phyloP scores from a whole-genome alignment of 2,888 invertebrate species.

The Rhingia rostrata region DNA sequence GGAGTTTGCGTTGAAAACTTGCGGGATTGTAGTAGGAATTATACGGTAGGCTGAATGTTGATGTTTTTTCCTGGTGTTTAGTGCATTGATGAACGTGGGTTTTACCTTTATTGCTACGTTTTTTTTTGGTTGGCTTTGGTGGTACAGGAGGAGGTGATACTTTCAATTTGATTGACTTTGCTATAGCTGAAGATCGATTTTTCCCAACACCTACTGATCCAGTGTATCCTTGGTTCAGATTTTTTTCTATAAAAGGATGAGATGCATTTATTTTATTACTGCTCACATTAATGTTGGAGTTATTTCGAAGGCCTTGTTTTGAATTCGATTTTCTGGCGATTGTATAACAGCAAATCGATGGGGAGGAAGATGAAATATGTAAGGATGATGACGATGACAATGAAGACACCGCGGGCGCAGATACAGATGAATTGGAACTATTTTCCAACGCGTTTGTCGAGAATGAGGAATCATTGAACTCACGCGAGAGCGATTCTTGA shows the following conservation, averaged over 20 bases:
- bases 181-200: slow-evolving; percentile 33
- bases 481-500: slow-evolving; percentile 61
- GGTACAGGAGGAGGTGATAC: slow-evolving; percentile 75
- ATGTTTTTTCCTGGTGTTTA: slow-evolving; percentile 25
- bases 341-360: slow-evolving; percentile 81
- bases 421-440: slow-evolving; percentile 44
- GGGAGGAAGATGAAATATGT: slow-evolving; percentile 74
- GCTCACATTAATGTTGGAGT: slow-evolving; percentile 12
- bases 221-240: slow-evolving; percentile 7
- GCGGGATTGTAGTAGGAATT: slow-evolving; percentile 76
- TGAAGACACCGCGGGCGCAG: slow-evolving; percentile 49
- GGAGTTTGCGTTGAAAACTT: slow-evolving; percentile 77
- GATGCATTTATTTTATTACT: slow-evolving; percentile 29
- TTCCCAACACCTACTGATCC: slow-evolving; percentile 6
- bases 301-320: slow-evolving; percentile 47
- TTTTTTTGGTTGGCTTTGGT: slow-evolving; percentile 73
- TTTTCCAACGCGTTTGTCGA: slow-evolving; percentile 37
- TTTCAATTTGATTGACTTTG: slow-evolving; percentile 34
- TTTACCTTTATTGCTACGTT: slow-evolving; percentile 26
- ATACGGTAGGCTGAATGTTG: slow-evolving; percentile 11
- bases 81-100: slow-evolving; percentile 11
- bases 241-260: slow-evolving; percentile 6
- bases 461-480: slow-evolving; percentile 53
- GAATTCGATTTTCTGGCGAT: slow-evolving; percentile 76
- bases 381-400: slow-evolving; percentile 43